A percentile compares a stretch with the other conserved stretches of the same genome.
Conservation (phyloP, 2,797 vertebrate species). For the Microchirus variegatus region DNA sequence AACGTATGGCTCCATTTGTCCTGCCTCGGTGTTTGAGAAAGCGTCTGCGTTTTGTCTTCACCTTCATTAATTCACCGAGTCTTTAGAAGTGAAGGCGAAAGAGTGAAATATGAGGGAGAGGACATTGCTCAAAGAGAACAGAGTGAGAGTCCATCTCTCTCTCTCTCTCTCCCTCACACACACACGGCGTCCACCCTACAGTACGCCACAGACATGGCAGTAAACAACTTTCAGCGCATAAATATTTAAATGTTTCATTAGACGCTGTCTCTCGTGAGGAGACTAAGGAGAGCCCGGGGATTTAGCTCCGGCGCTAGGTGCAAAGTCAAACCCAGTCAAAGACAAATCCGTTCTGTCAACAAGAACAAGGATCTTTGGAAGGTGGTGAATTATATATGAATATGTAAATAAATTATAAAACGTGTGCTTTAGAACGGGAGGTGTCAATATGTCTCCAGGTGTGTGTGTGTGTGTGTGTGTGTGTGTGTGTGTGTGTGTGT, state of each 20-base stretch:
- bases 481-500: too few species aligned
- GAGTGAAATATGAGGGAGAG: slow-evolving; percentile 35
- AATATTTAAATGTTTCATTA: slow-evolving; percentile 85
- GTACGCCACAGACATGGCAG: slow-evolving; percentile 49
- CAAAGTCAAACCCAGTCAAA: slow-evolving; percentile 77
- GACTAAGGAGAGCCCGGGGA: slow-evolving; percentile 57
- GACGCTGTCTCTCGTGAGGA: slow-evolving; percentile 67
- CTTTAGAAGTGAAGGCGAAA: slow-evolving; percentile 43
- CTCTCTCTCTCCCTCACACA: too few species aligned
- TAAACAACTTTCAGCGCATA: slow-evolving; percentile 76
- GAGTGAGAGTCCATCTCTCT: slow-evolving; percentile 35
- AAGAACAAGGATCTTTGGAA: slow-evolving; percentile 45
- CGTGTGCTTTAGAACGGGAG: slow-evolving; percentile 2
- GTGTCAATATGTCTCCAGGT: slow-evolving; percentile 16
- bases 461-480: too few species aligned
- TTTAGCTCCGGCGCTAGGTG: slow-evolving; percentile 49
- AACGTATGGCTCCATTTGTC: slow-evolving; percentile 16
- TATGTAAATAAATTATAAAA: slow-evolving; percentile 44
- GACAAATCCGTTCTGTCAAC: slow-evolving; percentile 69
- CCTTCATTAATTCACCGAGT: slow-evolving; percentile 64
- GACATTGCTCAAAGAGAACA: slow-evolving; percentile 50
- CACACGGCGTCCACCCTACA: slow-evolving; percentile 18
- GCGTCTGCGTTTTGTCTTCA: slow-evolving; percentile 31
- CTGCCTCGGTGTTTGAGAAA: slow-evolving; percentile 20
- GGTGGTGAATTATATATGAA: slow-evolving; percentile 40